phyloP scores from a whole-genome alignment of 1,140 invertebrate genomes.

The Phortica variegata region DNA sequence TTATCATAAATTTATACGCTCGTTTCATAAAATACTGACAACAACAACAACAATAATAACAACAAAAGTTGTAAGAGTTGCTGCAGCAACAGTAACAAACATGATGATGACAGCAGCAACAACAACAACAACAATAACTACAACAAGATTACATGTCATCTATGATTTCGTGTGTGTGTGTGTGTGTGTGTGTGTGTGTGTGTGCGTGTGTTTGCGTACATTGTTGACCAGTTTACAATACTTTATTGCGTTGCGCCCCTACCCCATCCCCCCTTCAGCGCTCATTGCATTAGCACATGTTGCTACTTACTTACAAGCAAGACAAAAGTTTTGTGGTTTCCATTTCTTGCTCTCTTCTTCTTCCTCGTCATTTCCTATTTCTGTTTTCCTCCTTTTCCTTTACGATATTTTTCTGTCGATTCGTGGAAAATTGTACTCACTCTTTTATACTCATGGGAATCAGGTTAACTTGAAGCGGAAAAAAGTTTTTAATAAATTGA shows the following conservation, averaged over 20 bases:
- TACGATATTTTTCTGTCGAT: too few species aligned
- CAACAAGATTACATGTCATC: not conserved
- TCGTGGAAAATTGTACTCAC: too few species aligned
- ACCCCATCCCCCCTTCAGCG: not conserved
- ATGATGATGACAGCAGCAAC: not conserved
- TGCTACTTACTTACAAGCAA: too few species aligned
- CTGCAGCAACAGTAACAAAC: not conserved
- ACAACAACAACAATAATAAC: too few species aligned
- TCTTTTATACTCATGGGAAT: conserved; percentile 49
- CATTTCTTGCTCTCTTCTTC: conserved; percentile 21
- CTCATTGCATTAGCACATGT: conserved; percentile 6
- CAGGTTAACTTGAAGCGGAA: conserved; percentile 35
- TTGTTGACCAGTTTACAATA: not conserved
- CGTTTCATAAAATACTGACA: conserved; percentile 39
- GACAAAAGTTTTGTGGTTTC: too few species aligned
- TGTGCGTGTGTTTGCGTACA: not conserved
- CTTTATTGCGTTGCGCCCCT: not conserved
- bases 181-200: not conserved
- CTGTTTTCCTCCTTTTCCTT: conserved; percentile 1
- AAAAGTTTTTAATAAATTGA: conserved; percentile 50
- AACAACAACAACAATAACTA: not conserved
- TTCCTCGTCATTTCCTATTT: conserved; percentile 29
- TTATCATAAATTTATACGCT: conserved; percentile 52
- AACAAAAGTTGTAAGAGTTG: conserved; percentile 44
- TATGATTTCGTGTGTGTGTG: not conserved